Evolutionary conservation across 2,113 vertebrate species (phyloP).

Genomic region (Aptenodytes patagonicus): DNA sequence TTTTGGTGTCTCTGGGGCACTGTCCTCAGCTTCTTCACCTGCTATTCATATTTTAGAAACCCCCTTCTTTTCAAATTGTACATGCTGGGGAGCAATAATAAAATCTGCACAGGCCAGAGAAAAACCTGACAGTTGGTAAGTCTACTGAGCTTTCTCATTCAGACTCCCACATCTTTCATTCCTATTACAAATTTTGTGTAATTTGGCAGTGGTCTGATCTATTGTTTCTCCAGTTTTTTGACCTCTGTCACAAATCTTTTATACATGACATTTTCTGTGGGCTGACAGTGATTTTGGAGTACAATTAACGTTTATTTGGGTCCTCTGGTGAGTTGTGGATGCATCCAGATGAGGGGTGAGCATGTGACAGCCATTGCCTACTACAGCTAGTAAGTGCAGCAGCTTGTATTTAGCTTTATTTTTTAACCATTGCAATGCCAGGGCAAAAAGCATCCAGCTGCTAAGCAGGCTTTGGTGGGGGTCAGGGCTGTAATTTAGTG

Average conservation of each 20-base stretch:
- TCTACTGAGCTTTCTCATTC: neutral
- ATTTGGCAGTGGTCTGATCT: neutral
- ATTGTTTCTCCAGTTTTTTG: neutral
- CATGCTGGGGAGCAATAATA: neutral
- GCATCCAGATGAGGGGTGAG: neutral
- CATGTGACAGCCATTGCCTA: neutral
- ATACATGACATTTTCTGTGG: neutral
- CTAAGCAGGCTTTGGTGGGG: neutral
- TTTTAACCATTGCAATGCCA: neutral
- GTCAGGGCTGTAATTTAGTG: neutral
- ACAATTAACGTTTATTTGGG: neutral
- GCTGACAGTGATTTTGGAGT: neutral
- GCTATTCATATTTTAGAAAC: neutral
- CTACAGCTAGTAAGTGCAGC: neutral
- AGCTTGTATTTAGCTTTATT: neutral
- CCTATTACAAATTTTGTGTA: neutral
- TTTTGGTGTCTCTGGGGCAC: neutral
- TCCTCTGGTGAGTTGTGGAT: neutral
- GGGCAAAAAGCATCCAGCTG: neutral
- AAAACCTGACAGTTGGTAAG: neutral
- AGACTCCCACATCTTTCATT: neutral
- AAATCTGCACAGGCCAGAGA: neutral
- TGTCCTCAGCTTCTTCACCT: neutral
- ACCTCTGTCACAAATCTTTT: neutral
- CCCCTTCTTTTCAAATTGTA: neutral